Evolutionary conservation across 2,113 vertebrate species (phyloP).

Genomic region (Corydoras maculifer): DNA sequence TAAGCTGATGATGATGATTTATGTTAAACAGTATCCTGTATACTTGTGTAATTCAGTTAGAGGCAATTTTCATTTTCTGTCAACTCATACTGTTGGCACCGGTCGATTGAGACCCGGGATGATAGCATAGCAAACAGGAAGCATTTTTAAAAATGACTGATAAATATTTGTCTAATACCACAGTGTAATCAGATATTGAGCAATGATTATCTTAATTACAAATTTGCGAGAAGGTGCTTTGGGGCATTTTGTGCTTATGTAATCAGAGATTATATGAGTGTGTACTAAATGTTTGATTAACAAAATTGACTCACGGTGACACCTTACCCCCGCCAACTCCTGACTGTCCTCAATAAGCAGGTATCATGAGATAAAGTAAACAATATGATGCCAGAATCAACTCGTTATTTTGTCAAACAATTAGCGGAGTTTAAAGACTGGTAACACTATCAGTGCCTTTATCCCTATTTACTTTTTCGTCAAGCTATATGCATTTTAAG

Average conservation of each 20-base stretch:
- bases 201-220: background rate
- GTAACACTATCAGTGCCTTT: no score
- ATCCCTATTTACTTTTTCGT: no score
- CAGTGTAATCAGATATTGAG: background rate
- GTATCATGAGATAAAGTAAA: background rate
- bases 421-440: no score
- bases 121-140: background rate
- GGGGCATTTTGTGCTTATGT: background rate
- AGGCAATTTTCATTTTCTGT: background rate
- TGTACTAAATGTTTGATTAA: background rate
- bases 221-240: background rate
- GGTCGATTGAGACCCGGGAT: background rate
- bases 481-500: no score
- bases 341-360: background rate
- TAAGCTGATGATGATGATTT: background rate
- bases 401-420: background rate
- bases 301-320: background rate
- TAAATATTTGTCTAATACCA: background rate
- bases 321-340: background rate
- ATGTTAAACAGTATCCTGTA: conserved; percentile 4
- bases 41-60: background rate
- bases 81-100: background rate
- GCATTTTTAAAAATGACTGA: background rate
- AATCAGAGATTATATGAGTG: background rate
- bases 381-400: background rate